Base-by-base conservation (phyloP, 2,888 invertebrate species). In the Eucera pruinosa region DNA sequence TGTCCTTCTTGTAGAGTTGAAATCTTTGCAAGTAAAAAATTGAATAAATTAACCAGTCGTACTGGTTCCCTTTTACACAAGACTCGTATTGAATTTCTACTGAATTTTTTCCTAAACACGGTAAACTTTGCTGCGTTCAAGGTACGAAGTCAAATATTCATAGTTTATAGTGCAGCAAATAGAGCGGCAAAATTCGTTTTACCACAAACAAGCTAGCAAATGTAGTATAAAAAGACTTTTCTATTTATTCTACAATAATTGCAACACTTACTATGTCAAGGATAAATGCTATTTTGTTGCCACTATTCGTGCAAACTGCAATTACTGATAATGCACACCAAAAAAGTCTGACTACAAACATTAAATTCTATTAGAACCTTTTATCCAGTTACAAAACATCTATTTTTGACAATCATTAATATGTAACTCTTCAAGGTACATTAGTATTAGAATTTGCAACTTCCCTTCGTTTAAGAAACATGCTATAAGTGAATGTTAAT, bases 121-220 rank as follows among this genome's bases (percentile, higher is more conserved):
- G 11, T 45, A 33, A 55, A 70, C n/a, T 52, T 11, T 4, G 18
- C 9, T 47, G 41, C 13, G n/a, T 60, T 47, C 30, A 23, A 43
- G 23, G 27, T 7, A 48, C 23, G 23, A 69, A 52, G 41, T 30
- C 30, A 13, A 47, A 65, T 25, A 65, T 48, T 9, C 23, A 18
- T 43, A 41, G 50, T 70, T 82, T 73, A 47, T 48, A 39, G 45
- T 33, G 50, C 7, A 30, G 61, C 39, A 79, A 83, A 78, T 69
- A 62, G 61, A 78, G 73, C 73, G 78, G 62, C 58, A 72, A 72
- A 45, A 54, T 57, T 54, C 54, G 47, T 65, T 52, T 47, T 36
- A 43, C 25, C 25, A 48, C 47, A 18, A 11, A 45, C 33, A 57
- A 36, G n/a, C 5, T 58, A 36, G 62, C 48, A 48, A 48, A 48